Percentiles rank a stretch among this genome's conserved stretches.
phyloP scores from a whole-genome alignment of 2,888 invertebrate species.

The Nasonia oneida region DNA sequence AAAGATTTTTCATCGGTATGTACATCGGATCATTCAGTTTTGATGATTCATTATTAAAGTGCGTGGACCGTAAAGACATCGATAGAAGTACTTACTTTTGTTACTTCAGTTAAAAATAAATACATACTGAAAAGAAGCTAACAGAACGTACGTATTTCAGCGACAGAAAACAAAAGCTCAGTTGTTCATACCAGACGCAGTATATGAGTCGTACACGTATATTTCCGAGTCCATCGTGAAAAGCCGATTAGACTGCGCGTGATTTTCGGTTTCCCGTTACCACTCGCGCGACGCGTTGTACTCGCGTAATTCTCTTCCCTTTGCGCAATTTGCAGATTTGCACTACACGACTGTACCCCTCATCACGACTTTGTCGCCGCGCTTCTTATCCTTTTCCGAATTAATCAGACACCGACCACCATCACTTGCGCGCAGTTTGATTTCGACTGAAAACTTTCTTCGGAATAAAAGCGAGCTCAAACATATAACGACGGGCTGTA shows the following conservation, averaged over 20 bases:
- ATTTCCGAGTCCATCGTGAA: constrained; percentile 40
- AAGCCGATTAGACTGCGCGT: constrained; percentile 58
- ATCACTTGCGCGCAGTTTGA: not conserved
- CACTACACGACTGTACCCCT: constrained; percentile 1
- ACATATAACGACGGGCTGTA: not conserved
- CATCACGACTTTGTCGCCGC: not conserved
- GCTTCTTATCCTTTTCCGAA: too few relatives aligned
- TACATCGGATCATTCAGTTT: too few relatives aligned
- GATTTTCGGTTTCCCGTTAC: constrained; percentile 56
- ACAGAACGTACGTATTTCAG: not conserved
- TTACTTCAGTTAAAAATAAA: not conserved
- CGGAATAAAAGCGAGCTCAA: not conserved
- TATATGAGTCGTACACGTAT: constrained; percentile 37
- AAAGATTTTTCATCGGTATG: not conserved
- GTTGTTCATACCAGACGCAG: constrained; percentile 15
- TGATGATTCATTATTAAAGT: too few relatives aligned
- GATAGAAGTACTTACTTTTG: too few relatives aligned
- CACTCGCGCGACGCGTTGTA: constrained; percentile 19
- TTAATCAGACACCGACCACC: too few relatives aligned
- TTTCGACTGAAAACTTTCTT: not conserved
- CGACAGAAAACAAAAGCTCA: constrained; percentile 2
- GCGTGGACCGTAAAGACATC: too few relatives aligned
- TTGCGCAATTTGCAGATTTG: constrained; percentile 55
- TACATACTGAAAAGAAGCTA: not conserved
- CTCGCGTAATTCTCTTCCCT: constrained; percentile 58